Conservation (phyloP, 2,888 invertebrate genomes). For the Enoplolaimus lenunculus region DNA sequence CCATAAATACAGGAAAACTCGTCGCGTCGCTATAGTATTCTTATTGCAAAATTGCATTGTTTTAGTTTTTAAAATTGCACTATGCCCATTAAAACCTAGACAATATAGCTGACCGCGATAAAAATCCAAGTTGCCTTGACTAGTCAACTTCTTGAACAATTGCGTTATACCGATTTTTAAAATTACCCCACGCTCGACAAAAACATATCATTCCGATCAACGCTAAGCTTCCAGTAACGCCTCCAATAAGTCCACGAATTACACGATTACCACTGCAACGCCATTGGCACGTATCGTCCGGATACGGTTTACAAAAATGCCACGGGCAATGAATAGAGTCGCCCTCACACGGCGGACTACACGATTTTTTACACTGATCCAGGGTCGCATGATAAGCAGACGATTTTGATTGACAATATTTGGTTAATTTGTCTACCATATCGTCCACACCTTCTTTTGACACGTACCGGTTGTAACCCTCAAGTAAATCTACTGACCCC, state of each 20-base stretch:
- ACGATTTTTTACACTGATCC: background rate
- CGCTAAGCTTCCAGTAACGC: background rate
- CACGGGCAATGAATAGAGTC: slow-evolving; percentile 16
- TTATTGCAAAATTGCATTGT: too few relatives aligned
- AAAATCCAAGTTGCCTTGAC: too few relatives aligned
- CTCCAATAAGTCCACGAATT: background rate
- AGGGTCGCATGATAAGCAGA: background rate
- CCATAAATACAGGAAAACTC: too few relatives aligned
- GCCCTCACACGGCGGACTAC: slow-evolving; percentile 7
- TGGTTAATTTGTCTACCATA: background rate
- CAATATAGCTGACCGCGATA: too few relatives aligned
- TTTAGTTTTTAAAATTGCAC: too few relatives aligned
- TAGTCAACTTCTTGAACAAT: slow-evolving; percentile 17
- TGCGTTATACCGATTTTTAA: slow-evolving; percentile 16
- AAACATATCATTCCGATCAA: slow-evolving; percentile 5
- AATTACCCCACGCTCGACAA: slow-evolving; percentile 18
- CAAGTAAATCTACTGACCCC: too few relatives aligned
- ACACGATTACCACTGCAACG: slow-evolving; percentile 4
- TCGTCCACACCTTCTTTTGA: background rate
- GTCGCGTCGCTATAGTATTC: too few relatives aligned
- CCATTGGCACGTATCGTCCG: background rate
- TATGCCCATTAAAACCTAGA: too few relatives aligned
- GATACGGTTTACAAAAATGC: background rate
- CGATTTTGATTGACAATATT: background rate
- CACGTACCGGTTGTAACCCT: background rate